Base-by-base conservation (phyloP, 2,888 invertebrate genomes). In the Apotomis betuletana region DNA sequence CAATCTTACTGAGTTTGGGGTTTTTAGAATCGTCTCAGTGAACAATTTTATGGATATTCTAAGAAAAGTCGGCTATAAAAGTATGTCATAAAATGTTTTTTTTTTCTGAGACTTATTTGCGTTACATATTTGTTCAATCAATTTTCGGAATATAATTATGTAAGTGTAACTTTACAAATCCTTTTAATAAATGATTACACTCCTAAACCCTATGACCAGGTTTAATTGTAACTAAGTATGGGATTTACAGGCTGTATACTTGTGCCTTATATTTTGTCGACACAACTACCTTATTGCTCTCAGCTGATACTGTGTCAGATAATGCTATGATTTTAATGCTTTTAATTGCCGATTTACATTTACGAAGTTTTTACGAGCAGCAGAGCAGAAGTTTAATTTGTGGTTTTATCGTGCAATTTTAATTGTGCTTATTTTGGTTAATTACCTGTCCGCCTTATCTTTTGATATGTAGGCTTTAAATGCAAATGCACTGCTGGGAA, bases 191-290 rank as follows among this genome's bases (percentile, higher is more conserved):
- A 27, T 27, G 27, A 27, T 27, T 2, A 27, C 27, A 27, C 27
- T 27, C 27, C 27, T 27, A 27, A 27, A 27, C 27, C 27, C 27
- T 27, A 27, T 27, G 27, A 27, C 27, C 27, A 27, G 27, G 27
- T 27, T 27, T 27, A 27, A 27, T 27, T 27, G 27, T 27, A 15
- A 15, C 15, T 78, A 27, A 2, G 27, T 2, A 2, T 27, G 27
- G 27, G 27, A 27, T 27, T 27, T 27, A 27, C 27, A 27, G 27
- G 27, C 27, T 27, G 27, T 79, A 82, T 80, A 87, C 88, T 63
- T 44, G 58, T 63, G 87, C 86, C 87, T 85, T 67, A 49, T 61
- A 55, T 15, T 44, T 13, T 5, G 27, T 57, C 51, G 49, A n/a
- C 27, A 71, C 65, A 61, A 60, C 64, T 64, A 52, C 60, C 65